Evolutionary conservation across 1,140 invertebrate genomes (phyloP).

Genomic region (Apis florea): DNA sequence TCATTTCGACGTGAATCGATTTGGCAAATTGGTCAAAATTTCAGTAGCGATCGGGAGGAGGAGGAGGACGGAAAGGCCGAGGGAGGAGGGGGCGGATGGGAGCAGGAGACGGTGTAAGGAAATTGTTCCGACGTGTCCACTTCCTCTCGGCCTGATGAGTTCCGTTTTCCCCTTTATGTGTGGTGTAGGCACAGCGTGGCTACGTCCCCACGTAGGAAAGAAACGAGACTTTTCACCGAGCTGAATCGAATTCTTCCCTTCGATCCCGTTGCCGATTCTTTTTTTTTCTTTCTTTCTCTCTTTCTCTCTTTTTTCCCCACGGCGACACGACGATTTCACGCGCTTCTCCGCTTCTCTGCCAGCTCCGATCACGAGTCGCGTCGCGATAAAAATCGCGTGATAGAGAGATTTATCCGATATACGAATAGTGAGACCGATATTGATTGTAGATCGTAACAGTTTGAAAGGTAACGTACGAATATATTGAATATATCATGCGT

Average conservation of each 20-base stretch:
- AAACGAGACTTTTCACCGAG: slow-evolving; percentile 35
- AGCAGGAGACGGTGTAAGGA: slow-evolving; percentile 76
- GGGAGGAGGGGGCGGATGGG: slow-evolving; percentile 18
- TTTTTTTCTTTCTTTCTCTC: no score
- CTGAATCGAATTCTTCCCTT: slow-evolving; percentile 50
- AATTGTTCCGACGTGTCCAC: slow-evolving; percentile 81
- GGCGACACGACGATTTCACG: no score
- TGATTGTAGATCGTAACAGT: no score
- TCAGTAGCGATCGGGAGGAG: slow-evolving; percentile 59
- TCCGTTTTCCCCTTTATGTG: slow-evolving; percentile 68
- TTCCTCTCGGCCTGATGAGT: slow-evolving; percentile 80
- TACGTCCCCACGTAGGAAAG: slow-evolving; percentile 57
- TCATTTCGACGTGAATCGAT: slow-evolving; percentile 76
- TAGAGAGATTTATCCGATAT: no score
- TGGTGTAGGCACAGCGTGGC: slow-evolving; percentile 17
- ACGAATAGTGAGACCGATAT: no score
- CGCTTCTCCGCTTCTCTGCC: no score
- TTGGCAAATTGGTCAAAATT: slow-evolving; percentile 78
- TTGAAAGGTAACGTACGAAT: no score
- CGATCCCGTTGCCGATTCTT: not conserved
- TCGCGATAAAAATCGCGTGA: no score
- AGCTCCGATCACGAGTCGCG: no score
- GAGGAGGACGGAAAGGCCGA: slow-evolving; percentile 39
- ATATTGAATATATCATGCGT: no score
- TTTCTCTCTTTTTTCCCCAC: no score